phyloP scores from a whole-genome alignment of 2,797 vertebrate species.

The Buphagus erythrorhynchus region DNA sequence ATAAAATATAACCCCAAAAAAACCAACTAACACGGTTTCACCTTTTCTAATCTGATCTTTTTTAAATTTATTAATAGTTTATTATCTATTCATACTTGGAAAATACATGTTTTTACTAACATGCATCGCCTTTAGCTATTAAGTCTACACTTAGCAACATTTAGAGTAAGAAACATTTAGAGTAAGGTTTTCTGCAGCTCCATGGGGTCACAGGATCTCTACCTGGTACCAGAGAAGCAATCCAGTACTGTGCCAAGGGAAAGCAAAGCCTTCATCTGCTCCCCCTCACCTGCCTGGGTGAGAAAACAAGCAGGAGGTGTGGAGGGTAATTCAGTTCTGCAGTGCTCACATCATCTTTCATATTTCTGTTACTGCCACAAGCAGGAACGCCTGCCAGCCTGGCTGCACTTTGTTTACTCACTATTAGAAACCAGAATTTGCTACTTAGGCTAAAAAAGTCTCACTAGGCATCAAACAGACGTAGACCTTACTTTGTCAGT shows the following conservation, averaged over 20 bases:
- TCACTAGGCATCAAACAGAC: neutral
- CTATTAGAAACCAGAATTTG: neutral
- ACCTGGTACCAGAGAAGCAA: fast-evolving
- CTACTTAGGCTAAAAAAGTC: neutral
- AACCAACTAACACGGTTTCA: fast-evolving
- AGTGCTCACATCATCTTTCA: neutral
- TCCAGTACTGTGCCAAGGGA: fast-evolving
- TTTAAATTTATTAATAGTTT: neutral
- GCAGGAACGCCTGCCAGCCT: slow-evolving; percentile 11
- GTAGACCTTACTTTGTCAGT: neutral
- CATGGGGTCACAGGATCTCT: neutral
- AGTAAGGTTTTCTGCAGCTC: neutral
- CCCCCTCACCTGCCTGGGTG: neutral
- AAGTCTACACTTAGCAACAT: neutral
- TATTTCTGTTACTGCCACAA: neutral
- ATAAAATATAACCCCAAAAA: neutral
- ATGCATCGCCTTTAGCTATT: neutral
- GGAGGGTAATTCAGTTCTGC: neutral
- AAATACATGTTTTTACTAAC: neutral
- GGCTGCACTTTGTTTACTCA: neutral
- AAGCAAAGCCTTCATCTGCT: neutral
- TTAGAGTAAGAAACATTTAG: neutral
- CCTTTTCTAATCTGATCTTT: neutral
- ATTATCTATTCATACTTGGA: neutral
- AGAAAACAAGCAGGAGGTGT: neutral